A percentile compares a stretch with the other conserved stretches of the same genome.
phyloP scores from a whole-genome alignment of 2,888 invertebrate species.

The Eristalis arbustorum region DNA sequence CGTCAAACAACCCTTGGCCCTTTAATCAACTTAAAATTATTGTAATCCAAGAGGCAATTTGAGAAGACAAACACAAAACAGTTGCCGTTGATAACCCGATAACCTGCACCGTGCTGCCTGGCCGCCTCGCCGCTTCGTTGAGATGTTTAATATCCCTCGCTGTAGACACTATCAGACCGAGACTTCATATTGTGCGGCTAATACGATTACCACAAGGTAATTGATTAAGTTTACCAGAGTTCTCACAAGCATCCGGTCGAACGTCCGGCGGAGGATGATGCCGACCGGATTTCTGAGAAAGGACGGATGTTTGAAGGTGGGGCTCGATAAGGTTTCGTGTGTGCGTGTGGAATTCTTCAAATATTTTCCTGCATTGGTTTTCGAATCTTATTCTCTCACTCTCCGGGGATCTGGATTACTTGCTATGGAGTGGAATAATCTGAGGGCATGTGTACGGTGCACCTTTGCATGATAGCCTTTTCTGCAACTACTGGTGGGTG shows the following conservation, averaged over 20 bases:
- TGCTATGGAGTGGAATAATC: not conserved
- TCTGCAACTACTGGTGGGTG: no score
- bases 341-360: not conserved
- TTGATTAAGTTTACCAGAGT: conserved; percentile 47
- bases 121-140: not conserved
- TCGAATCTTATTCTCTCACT: not conserved
- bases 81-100: not conserved
- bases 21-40: not conserved
- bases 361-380: not conserved
- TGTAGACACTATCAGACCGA: conserved; percentile 11
- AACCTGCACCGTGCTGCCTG: no score
- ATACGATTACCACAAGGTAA: conserved; percentile 53
- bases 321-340: not conserved
- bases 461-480: no score
- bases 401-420: not conserved
- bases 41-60: not conserved
- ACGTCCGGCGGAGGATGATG: not conserved
- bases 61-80: conserved; percentile 12
- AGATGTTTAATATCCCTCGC: not conserved
- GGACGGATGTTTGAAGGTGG: not conserved
- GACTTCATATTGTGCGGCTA: conserved; percentile 35
- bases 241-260: conserved; percentile 18
- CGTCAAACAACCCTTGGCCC: not conserved
- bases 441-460: not conserved
- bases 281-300: not conserved